Evolutionary conservation across 2,797 vertebrate species (phyloP).

Genomic region (Tokudaia muenninki): DNA sequence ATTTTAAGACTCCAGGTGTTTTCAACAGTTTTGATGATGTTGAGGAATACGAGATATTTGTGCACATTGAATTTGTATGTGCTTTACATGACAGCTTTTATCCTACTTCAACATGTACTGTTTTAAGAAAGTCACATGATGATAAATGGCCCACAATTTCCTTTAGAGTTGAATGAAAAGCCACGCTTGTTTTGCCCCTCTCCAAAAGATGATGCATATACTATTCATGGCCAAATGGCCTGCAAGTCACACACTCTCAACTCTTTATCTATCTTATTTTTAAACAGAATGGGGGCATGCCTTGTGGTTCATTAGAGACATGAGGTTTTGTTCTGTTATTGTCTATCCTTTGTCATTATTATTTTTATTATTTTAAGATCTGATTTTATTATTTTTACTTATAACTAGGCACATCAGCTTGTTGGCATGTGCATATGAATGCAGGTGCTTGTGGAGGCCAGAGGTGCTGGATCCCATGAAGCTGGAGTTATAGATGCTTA

Average conservation of each 20-base stretch:
- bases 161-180: constrained; percentile 77
- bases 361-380: too few relatives aligned
- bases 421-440: too few relatives aligned
- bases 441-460: too few relatives aligned
- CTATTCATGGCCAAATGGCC: constrained; percentile 75
- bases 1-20: background rate
- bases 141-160: constrained; percentile 73
- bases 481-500: too few relatives aligned
- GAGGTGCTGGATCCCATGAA: too few relatives aligned
- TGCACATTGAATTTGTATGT: background rate
- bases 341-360: too few relatives aligned
- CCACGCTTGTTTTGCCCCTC: constrained; percentile 71
- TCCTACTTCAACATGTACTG: constrained; percentile 50
- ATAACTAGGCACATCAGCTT: too few relatives aligned
- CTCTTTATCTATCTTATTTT: constrained; percentile 81
- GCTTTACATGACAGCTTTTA: constrained; percentile 68
- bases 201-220: constrained; percentile 82
- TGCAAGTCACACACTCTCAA: constrained; percentile 81
- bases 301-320: background rate
- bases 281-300: constrained; percentile 76
- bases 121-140: constrained; percentile 75
- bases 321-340: too few relatives aligned
- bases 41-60: background rate
- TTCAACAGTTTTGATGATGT: background rate
- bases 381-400: too few relatives aligned